Percentiles rank a stretch among this genome's conserved stretches.
Evolutionary conservation across 2,888 invertebrate genomes (phyloP).

Genomic region (Amorpha juglandis): DNA sequence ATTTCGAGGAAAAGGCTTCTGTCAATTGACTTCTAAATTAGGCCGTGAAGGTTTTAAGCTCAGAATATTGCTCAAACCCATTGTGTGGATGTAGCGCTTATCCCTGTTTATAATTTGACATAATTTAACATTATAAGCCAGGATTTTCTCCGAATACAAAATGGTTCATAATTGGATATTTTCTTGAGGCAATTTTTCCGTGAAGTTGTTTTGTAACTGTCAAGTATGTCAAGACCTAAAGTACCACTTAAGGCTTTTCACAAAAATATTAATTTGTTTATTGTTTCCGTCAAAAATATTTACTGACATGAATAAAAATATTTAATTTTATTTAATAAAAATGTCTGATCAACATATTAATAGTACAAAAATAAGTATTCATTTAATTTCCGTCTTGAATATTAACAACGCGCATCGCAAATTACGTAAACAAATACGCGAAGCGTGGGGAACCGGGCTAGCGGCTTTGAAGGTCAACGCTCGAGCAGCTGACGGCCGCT

Average conservation of each 20-base stretch:
- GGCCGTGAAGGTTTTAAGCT: constrained; percentile 5
- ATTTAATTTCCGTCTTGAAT: no score
- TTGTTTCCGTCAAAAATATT: neutral
- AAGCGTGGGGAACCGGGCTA: no score
- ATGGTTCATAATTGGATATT: constrained; percentile 4
- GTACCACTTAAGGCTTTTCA: neutral
- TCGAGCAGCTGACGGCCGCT: no score
- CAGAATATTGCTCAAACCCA: constrained; percentile 9
- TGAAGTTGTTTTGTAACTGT: neutral
- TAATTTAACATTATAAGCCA: constrained; percentile 7
- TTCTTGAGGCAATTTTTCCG: neutral
- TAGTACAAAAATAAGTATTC: no score
- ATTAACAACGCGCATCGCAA: no score
- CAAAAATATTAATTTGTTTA: neutral
- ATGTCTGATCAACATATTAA: no score
- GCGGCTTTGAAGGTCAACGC: no score
- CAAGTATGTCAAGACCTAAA: neutral
- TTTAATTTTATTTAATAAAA: no score
- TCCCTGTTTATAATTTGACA: constrained; percentile 17
- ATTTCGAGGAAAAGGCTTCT: neutral
- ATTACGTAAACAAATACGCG: no score
- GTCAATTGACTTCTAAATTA: neutral
- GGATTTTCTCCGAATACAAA: constrained; percentile 6
- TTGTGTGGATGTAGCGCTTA: constrained; percentile 7
- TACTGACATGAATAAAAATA: neutral